These are phyloP conservation scores for Rhogogaster chlorosoma DNA, from an alignment of 2,888 invertebrate species.

Conservation along the genomic window DNA sequence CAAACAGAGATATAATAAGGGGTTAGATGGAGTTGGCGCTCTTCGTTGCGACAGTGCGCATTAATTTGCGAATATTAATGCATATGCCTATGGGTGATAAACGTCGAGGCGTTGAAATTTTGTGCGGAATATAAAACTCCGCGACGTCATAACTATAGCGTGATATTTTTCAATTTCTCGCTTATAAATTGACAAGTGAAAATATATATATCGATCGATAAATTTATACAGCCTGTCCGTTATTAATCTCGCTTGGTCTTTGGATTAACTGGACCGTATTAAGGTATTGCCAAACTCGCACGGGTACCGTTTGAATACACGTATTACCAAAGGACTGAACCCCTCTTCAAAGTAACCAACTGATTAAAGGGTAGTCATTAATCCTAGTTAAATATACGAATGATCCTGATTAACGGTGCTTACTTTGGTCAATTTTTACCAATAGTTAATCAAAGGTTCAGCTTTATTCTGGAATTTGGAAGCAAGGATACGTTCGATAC, in stretches of 20 bases:
- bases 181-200: neutral
- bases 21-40: neutral
- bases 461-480: neutral
- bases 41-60: too few relatives aligned
- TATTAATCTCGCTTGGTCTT: neutral
- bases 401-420: neutral
- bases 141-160: too few relatives aligned
- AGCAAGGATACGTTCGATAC: neutral
- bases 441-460: neutral
- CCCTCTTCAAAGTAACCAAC: neutral
- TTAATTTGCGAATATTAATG: neutral
- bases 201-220: neutral
- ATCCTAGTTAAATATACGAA: neutral
- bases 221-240: neutral
- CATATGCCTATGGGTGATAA: too few relatives aligned
- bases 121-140: too few relatives aligned
- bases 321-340: neutral
- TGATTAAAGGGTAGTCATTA: neutral
- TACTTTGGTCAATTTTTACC: neutral
- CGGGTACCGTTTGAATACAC: too few relatives aligned
- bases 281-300: neutral
- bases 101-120: too few relatives aligned
- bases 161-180: neutral
- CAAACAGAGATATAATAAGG: slow-evolving; percentile 65
- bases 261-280: neutral